Percentiles rank a stretch among this genome's conserved stretches.
Evolutionary conservation across 2,888 invertebrate species (phyloP).

Genomic region (Machimus atricapillus): DNA sequence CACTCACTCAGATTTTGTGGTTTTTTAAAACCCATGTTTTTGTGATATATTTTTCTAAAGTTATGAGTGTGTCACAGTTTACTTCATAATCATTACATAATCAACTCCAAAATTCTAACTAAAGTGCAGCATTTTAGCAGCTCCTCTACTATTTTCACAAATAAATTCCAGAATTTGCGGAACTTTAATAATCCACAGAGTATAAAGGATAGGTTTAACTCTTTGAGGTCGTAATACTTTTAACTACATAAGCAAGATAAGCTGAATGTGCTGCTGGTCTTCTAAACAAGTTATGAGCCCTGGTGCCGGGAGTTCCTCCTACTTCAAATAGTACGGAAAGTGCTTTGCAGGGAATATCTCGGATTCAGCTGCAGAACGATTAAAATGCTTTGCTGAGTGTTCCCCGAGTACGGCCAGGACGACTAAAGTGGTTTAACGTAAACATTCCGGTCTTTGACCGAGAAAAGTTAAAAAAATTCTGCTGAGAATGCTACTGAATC

Average conservation of each 20-base stretch:
- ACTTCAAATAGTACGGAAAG: not conserved
- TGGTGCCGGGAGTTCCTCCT: not conserved
- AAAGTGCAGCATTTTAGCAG: not conserved
- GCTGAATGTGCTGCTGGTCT: not conserved
- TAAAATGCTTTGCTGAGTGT: not conserved
- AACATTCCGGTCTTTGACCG: not conserved
- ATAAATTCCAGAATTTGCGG: not conserved
- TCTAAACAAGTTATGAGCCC: not conserved
- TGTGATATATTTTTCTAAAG: too few relatives aligned
- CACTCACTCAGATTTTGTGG: too few relatives aligned
- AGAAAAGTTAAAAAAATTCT: not conserved
- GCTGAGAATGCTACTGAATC: not conserved
- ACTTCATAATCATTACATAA: not conserved
- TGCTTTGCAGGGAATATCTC: not conserved
- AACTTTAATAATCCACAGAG: not conserved
- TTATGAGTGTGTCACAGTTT: not conserved
- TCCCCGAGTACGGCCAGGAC: not conserved
- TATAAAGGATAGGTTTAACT: not conserved
- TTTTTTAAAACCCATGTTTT: too few relatives aligned
- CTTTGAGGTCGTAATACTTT: not conserved
- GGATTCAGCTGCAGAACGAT: not conserved
- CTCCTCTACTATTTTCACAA: not conserved
- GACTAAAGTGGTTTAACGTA: not conserved
- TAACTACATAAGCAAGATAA: not conserved
- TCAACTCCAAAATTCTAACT: not conserved